Conservation (phyloP, 1,140 invertebrate genomes). For the Ceratina calcarata region DNA sequence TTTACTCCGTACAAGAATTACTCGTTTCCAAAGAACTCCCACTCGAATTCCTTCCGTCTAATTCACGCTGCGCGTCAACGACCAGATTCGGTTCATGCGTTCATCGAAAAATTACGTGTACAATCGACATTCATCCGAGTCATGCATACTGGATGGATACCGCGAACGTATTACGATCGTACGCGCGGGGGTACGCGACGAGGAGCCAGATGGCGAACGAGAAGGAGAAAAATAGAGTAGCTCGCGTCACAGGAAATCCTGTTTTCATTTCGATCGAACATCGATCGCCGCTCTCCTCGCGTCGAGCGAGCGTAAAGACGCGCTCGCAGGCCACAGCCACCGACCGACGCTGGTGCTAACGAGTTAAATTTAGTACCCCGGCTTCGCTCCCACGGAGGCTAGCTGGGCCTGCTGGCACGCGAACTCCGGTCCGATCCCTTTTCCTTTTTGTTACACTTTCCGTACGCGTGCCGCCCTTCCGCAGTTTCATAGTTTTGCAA, state of each 20-base stretch:
- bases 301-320: conserved; percentile 27
- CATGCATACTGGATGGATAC: no score
- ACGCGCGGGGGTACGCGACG: no score
- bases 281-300: neutral
- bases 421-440: conserved; percentile 17
- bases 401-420: conserved; percentile 29
- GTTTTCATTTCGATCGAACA: neutral
- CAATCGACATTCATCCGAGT: no score
- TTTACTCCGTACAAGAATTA: no score
- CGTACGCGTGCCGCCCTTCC: neutral
- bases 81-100: no score
- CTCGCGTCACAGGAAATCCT: neutral
- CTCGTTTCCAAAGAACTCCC: no score
- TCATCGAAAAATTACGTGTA: no score
- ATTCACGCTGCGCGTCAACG: no score
- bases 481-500: neutral
- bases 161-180: no score
- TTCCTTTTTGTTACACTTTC: conserved; percentile 8
- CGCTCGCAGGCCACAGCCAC: conserved; percentile 19
- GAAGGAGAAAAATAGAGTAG: neutral
- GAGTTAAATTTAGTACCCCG: conserved; percentile 57
- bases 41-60: no score
- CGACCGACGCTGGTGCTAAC: conserved; percentile 41
- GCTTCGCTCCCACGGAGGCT: conserved; percentile 43
- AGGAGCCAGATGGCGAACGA: neutral